Evolutionary conservation across 2,797 vertebrate species (phyloP).

Genomic region (Strix occidentalis): DNA sequence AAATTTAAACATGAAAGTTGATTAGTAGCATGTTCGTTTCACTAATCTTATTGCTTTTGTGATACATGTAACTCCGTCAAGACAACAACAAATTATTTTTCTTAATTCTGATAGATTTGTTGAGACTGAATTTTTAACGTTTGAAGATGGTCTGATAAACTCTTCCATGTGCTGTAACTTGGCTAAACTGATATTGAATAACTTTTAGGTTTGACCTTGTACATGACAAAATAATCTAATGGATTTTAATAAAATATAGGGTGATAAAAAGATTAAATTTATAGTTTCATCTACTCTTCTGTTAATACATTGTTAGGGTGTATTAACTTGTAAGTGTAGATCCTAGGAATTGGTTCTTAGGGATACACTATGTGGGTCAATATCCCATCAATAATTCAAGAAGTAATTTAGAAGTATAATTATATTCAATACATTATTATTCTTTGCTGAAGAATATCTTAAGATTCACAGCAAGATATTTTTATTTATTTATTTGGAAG

Average conservation of each 20-base stretch:
- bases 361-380: constrained; percentile 57
- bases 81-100: not conserved
- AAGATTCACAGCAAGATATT: not conserved
- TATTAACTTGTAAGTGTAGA: constrained; percentile 54
- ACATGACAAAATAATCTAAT: constrained; percentile 44
- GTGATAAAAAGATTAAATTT: constrained; percentile 68
- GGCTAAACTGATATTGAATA: constrained; percentile 5
- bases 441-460: constrained; percentile 9
- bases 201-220: constrained; percentile 45
- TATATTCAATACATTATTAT: constrained; percentile 42
- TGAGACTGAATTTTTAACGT: not conserved
- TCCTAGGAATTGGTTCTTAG: constrained; percentile 57
- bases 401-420: constrained; percentile 65
- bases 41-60: not conserved
- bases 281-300: constrained; percentile 23
- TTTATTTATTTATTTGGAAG: not conserved
- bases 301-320: constrained; percentile 29
- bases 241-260: constrained; percentile 66
- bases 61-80: not conserved
- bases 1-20: not conserved
- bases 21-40: not conserved
- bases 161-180: not conserved
- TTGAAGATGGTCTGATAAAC: not conserved
- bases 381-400: constrained; percentile 73
- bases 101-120: not conserved